Evolutionary conservation across 2,797 vertebrate genomes (phyloP), one percentile per base, ranked within the genome.

Genomic region (Aphelocoma californica): DNA sequence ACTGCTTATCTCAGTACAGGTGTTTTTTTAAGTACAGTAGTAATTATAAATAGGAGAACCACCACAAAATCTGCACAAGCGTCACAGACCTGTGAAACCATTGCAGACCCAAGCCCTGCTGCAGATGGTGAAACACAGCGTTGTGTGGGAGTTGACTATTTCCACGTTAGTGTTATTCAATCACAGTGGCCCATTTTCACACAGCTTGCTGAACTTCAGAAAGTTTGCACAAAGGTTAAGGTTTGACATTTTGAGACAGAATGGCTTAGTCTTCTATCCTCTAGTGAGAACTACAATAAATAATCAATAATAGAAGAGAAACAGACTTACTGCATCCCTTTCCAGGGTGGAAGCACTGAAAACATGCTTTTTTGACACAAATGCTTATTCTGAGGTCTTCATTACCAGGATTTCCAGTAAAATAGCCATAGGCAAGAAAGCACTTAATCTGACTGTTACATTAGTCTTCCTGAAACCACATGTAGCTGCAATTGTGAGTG

Each of bases 391-490:
- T 95, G 94, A 93, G 87, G 90, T 95, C 83, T 97, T 79, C 78
- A 12, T 92, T 91, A 93, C 71, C 62, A 95, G 72, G 91, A 95
- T 97, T 96, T 97, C 95, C 89, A 97, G 96, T 93, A 96, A 97
- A 97, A 97, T 97, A 96, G 97, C 97, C 96, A 88, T 29, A 77
- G 96, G 96, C 96, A 97, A 98, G 64, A 97, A 98, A 95, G 93
- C 90, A 96, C 92, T 97, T 97, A 96, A 92, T 91, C 72, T 74
- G 58, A 85, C 87, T 79, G 71, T 96, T 97, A 61, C 87, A 85
- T 97, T 94, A 88, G 83, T 36, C 71, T 96, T 60, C 72, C 82
- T 79, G 86, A 94, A 84, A 94, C 81, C 88, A 48, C 50, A 62
- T 2, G 12, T 32, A 77, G 67, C 57, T 58, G 57, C 50, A 83